Evolutionary conservation across 2,888 invertebrate genomes (phyloP).

Genomic region (Caenorhabditis uteleia): DNA sequence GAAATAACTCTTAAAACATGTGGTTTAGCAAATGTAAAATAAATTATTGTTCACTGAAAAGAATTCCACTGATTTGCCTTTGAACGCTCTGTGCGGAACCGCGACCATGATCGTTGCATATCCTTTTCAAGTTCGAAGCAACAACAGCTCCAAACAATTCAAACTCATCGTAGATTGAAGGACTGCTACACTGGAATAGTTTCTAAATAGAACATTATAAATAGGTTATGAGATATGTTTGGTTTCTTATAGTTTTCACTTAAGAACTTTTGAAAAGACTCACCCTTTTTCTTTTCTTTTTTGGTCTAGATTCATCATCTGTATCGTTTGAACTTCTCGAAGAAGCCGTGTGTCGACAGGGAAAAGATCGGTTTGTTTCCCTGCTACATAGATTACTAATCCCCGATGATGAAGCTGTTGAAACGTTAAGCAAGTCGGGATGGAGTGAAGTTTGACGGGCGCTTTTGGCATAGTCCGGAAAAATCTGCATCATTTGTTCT

Average conservation of each 20-base stretch:
- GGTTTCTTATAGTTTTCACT: not conserved
- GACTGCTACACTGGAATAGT: too few relatives aligned
- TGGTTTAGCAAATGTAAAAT: too few relatives aligned
- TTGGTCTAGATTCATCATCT: slow-evolving; percentile 36
- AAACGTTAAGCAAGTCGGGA: not conserved
- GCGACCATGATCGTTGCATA: slow-evolving; percentile 9
- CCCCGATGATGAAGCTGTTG: slow-evolving; percentile 8
- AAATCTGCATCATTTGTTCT: slow-evolving; percentile 42
- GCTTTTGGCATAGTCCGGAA: slow-evolving; percentile 4
- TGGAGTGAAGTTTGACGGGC: not conserved
- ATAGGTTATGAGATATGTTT: too few relatives aligned
- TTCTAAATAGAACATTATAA: too few relatives aligned
- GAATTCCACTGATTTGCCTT: too few relatives aligned
- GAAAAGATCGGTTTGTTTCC: slow-evolving; percentile 2
- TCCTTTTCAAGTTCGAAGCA: slow-evolving; percentile 36
- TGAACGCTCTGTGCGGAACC: too few relatives aligned
- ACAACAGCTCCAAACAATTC: slow-evolving; percentile 44
- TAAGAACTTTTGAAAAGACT: too few relatives aligned
- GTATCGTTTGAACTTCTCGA: slow-evolving; percentile 5
- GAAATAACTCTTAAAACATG: too few relatives aligned
- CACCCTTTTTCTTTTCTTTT: slow-evolving; percentile 31
- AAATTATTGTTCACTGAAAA: too few relatives aligned
- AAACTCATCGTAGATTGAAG: slow-evolving; percentile 38
- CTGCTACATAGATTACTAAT: not conserved
- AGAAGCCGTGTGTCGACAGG: slow-evolving; percentile 5